phyloP scores from a whole-genome alignment of 2,888 invertebrate genomes.

The Cerastis leucographa region DNA sequence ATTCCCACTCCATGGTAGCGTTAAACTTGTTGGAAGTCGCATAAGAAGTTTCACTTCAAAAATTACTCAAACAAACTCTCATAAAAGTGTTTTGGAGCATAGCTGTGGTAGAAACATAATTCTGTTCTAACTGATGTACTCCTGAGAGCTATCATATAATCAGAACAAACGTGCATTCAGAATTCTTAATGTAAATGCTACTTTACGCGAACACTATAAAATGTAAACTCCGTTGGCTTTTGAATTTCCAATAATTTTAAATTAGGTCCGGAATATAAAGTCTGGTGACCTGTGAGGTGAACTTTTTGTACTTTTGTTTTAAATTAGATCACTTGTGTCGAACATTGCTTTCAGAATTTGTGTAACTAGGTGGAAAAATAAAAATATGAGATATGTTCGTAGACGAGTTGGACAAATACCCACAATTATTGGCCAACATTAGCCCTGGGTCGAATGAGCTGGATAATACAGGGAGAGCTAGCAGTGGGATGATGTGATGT shows the following conservation, averaged over 20 bases:
- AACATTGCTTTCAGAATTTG: background rate
- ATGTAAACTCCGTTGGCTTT: constrained; percentile 78
- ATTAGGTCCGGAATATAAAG: constrained; percentile 36
- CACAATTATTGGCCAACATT: no score
- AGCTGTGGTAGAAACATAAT: background rate
- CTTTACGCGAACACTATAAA: constrained; percentile 81
- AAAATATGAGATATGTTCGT: background rate
- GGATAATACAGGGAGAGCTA: background rate
- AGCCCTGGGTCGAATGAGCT: background rate
- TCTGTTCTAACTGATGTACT: background rate
- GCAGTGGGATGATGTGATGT: background rate
- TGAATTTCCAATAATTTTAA: constrained; percentile 68
- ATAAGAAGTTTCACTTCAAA: no score
- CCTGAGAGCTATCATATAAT: background rate
- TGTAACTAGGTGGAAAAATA: background rate
- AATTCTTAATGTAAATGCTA: constrained; percentile 10
- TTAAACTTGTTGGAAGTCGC: no score
- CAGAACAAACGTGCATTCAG: background rate
- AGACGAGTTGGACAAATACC: background rate
- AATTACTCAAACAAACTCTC: background rate
- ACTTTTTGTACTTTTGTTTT: constrained; percentile 19
- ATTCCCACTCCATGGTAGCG: no score
- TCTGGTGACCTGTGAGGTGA: constrained; percentile 30
- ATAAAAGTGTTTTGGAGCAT: background rate
- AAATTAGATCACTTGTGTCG: background rate